Evolutionary conservation across 2,113 vertebrate genomes (phyloP), one percentile per base, ranked within the genome.

Genomic region (Rhinoderma darwinii): DNA sequence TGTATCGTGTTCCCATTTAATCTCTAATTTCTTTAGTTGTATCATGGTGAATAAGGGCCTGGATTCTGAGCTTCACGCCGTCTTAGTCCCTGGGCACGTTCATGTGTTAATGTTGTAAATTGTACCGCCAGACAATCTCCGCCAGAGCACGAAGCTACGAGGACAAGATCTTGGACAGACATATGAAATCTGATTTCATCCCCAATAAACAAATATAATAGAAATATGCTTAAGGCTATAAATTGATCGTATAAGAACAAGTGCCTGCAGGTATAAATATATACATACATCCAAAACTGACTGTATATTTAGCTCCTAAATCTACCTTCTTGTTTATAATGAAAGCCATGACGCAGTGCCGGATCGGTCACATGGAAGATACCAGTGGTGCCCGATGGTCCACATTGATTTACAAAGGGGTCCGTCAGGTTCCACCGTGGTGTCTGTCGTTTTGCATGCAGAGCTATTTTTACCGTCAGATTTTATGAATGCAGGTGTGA

Each of bases 101-200:
- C 78, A 81, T 63, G 78, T 43, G 78, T 63, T 61, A 81, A 81
- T 63, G 78, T 18, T 39, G 54, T 81, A 81, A 61, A 81, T 81
- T 81, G 78, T 81, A 37, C 78, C 25, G 78, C 78, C 78, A 81
- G 78, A 63, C 54, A 81, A 43, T 63, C 56, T 37, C 25, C 10
- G 56, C n/a, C 73, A 18, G 73, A n/a, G n/a, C 25, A 27, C 41
- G 18, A 35, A 59, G 51, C 32, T 17, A 54, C 17, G 35, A 39
- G 44, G 20, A 56, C 32, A 59, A 80, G 77, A 59, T 80, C 77
- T 54, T 30, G 37, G 54, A 39, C 78, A 81, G 56, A 81, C 35
- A 61, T 54, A 43, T n/a, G 54, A 77, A 77, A 56, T 27, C 54
- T 81, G 37, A 81, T 61, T 41, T 39, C 25, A 63, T 59, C 37